Percentiles rank a stretch among this genome's conserved stretches.
Evolutionary conservation across 2,888 invertebrate genomes (phyloP).

Genomic region (Spodoptera picta): DNA sequence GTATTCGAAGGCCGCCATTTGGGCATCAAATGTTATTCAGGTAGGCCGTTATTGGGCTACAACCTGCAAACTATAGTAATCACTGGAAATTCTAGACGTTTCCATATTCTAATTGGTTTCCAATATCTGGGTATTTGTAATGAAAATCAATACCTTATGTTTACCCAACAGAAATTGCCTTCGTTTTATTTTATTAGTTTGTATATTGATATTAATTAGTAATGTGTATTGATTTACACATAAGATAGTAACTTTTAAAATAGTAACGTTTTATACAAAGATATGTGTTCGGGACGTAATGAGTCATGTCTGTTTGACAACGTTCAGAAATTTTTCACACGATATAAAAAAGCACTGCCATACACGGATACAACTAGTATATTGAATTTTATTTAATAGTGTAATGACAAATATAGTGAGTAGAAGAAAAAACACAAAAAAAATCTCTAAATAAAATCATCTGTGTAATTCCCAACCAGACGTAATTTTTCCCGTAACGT

Average conservation of each 20-base stretch:
- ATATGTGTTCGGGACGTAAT: too few species aligned
- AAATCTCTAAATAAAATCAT: background rate
- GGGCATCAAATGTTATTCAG: constrained; percentile 36
- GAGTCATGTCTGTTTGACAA: too few species aligned
- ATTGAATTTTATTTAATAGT: too few species aligned
- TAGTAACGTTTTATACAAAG: too few species aligned
- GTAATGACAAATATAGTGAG: constrained; percentile 6
- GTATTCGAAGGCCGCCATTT: constrained; percentile 24
- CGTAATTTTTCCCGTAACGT: constrained; percentile 32
- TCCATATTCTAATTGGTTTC: constrained; percentile 41
- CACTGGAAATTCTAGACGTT: constrained; percentile 28
- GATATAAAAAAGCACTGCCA: too few species aligned
- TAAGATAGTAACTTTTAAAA: too few species aligned
- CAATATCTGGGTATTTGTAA: constrained; percentile 28
- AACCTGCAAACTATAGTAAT: constrained; percentile 29
- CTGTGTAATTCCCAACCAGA: constrained; percentile 8
- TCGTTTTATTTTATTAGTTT: constrained; percentile 22
- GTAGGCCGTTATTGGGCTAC: constrained; percentile 22
- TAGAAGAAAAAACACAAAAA: background rate
- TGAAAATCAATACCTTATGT: constrained; percentile 26
- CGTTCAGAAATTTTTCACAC: too few species aligned
- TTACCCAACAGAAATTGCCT: constrained; percentile 7
- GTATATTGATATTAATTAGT: too few species aligned
- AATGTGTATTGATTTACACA: too few species aligned
- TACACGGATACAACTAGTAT: too few species aligned